Conservation (phyloP, 1,140 invertebrate species). For the Aphaenogaster rudis region DNA sequence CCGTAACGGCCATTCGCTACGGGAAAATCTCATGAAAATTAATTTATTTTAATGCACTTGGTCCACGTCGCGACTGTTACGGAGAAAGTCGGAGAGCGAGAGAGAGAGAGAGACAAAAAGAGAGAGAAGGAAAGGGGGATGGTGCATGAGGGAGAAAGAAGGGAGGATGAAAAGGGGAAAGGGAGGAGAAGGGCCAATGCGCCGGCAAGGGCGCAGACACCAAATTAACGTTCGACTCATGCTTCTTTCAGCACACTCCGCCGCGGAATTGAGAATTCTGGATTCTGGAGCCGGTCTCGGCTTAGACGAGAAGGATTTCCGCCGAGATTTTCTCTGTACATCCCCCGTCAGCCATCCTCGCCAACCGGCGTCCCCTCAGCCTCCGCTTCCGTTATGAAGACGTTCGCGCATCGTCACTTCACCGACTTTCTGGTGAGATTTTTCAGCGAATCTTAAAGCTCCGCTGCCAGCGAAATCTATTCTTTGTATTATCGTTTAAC, state of each 20-base stretch:
- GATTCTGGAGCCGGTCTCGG: conserved; percentile 58
- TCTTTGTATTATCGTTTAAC: conserved; percentile 52
- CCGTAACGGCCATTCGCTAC: conserved; percentile 82
- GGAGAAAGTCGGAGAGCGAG: conserved; percentile 31
- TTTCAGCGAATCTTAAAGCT: conserved; percentile 37
- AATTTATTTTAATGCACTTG: conserved; percentile 85
- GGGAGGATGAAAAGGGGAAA: conserved; percentile 12
- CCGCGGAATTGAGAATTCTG: conserved; percentile 62
- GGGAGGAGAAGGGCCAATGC: conserved; percentile 21
- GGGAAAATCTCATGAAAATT: conserved; percentile 84
- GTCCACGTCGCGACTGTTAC: conserved; percentile 73
- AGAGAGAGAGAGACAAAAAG: neutral
- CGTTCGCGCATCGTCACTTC: conserved; percentile 59
- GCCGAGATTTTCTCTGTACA: conserved; percentile 62
- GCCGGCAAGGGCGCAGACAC: conserved; percentile 55
- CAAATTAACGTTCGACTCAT: conserved; percentile 73
- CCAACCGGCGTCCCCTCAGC: conserved; percentile 15
- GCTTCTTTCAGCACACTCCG: conserved; percentile 67
- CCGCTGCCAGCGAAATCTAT: conserved; percentile 33
- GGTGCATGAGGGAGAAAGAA: neutral
- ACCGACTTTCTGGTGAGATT: conserved; percentile 45
- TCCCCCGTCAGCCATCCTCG: conserved; percentile 7
- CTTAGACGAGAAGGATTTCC: conserved; percentile 62
- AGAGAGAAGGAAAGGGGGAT: conserved; percentile 9
- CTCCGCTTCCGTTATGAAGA: conserved; percentile 53